Conservation (phyloP, 92 coral and sea anemone species). For the Parazoanthus swiftii region DNA sequence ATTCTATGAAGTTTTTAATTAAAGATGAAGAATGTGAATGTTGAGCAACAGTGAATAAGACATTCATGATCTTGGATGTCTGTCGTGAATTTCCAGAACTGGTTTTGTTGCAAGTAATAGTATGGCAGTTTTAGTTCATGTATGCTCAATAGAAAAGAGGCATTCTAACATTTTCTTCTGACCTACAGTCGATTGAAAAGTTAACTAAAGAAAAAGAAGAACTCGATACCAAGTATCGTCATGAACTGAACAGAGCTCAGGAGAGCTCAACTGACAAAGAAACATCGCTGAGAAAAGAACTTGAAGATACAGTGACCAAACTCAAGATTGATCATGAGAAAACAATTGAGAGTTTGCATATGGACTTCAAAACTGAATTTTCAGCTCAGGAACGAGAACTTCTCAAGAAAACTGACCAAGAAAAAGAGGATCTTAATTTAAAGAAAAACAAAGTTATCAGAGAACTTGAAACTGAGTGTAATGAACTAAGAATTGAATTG, state of each 20-base stretch:
- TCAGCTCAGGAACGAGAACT: conserved; percentile 56
- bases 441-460: conserved; percentile 70
- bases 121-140: no score
- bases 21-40: no score
- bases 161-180: neutral
- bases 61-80: no score
- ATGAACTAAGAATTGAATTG: conserved; percentile 68
- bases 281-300: conserved; percentile 62
- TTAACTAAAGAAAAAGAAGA: conserved; percentile 78
- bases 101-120: no score
- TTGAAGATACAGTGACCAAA: conserved; percentile 58
- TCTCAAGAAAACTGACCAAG: conserved; percentile 53
- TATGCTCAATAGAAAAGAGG: no score
- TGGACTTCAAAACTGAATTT: conserved; percentile 61
- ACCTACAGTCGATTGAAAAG: conserved; percentile 65
- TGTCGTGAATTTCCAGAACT: no score
- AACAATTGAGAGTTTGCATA: conserved; percentile 50
- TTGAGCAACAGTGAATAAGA: no score
- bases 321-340: conserved; percentile 60
- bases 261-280: conserved; percentile 81
- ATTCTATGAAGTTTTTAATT: no score
- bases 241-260: conserved; percentile 69
- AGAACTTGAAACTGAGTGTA: conserved; percentile 67
- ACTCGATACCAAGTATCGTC: conserved; percentile 73
- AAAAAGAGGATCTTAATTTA: conserved; percentile 58